Percentiles rank a stretch among this genome's conserved stretches.
These are phyloP conservation scores for Enteromius radiatus DNA, from an alignment of 2,797 vertebrate genomes.

Conservation along the genomic window DNA sequence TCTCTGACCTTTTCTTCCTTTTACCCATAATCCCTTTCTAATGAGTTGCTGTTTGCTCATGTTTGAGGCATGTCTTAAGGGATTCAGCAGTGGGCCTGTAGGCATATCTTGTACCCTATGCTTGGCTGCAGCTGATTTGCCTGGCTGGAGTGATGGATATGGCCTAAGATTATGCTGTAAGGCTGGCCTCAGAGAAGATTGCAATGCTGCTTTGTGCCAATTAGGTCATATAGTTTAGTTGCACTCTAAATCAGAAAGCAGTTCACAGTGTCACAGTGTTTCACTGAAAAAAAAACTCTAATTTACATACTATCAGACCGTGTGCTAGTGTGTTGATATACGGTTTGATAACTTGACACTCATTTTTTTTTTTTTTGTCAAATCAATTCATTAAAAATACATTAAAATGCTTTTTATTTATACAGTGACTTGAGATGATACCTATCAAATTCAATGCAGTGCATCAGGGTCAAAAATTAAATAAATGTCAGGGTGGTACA, in stretches of 20 bases:
- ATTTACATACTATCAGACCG: neutral
- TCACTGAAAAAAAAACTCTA: neutral
- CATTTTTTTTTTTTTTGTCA: neutral
- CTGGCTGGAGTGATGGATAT: conserved; percentile 65
- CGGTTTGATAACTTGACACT: neutral
- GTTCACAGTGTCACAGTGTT: neutral
- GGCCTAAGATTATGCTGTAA: conserved; percentile 68
- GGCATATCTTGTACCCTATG: conserved; percentile 68
- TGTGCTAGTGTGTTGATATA: neutral
- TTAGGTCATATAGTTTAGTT: conserved; percentile 2
- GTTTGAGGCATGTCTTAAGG: conserved; percentile 28
- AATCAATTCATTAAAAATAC: neutral
- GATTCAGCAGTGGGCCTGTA: conserved; percentile 64
- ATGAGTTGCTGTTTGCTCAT: conserved; percentile 26
- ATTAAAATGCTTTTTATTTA: neutral
- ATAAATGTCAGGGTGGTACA: neutral
- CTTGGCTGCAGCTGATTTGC: conserved; percentile 72
- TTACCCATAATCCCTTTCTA: conserved; percentile 31
- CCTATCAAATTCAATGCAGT: neutral
- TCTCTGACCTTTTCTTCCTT: conserved; percentile 24
- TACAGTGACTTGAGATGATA: neutral
- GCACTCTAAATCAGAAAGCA: neutral
- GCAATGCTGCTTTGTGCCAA: conserved; percentile 32
- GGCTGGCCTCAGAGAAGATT: conserved; percentile 71
- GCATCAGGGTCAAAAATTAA: neutral